These are phyloP conservation scores for Protomyctophum bolini DNA, from an alignment of 2,113 vertebrate genomes.

Conservation along the genomic window DNA sequence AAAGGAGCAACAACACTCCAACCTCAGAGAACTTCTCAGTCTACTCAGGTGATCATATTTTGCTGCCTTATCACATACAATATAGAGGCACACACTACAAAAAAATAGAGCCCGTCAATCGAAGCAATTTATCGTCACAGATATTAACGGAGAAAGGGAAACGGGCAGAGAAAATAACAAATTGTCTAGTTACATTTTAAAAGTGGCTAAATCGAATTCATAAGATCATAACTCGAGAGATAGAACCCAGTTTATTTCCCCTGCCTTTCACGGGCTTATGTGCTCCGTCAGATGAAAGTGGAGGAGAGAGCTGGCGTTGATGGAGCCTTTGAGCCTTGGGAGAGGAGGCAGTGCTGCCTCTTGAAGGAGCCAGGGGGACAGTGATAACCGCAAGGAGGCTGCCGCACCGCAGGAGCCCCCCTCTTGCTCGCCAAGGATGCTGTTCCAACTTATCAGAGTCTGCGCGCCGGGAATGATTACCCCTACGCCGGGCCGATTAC, in stretches of 20 bases:
- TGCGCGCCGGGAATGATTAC: constrained; percentile 97
- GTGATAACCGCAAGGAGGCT: constrained; percentile 93
- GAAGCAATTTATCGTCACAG: constrained; percentile 76
- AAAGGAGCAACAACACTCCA: constrained; percentile 46
- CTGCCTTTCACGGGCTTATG: constrained; percentile 92
- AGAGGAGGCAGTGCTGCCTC: constrained; percentile 85
- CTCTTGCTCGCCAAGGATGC: constrained; percentile 91
- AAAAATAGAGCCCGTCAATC: constrained; percentile 69
- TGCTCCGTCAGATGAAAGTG: constrained; percentile 97
- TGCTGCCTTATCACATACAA: constrained; percentile 67
- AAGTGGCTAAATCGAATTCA: constrained; percentile 96
- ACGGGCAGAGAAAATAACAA: constrained; percentile 72
- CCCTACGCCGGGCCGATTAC: constrained; percentile 96
- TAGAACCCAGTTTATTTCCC: constrained; percentile 82
- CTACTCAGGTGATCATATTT: constrained; percentile 62
- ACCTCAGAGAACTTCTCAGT: constrained; percentile 59
- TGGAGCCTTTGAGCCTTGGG: constrained; percentile 90
- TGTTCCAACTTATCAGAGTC: constrained; percentile 98
- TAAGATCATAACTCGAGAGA: constrained; percentile 92
- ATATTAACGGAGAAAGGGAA: constrained; percentile 75
- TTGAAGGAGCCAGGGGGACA: constrained; percentile 89
- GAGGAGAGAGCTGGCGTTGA: constrained; percentile 89
- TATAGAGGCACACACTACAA: constrained; percentile 54
- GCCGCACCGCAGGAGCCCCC: constrained; percentile 75
- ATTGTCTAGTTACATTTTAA: constrained; percentile 82